Base-by-base conservation (phyloP, 2,888 invertebrate species). In the Odontomyia ornata region DNA sequence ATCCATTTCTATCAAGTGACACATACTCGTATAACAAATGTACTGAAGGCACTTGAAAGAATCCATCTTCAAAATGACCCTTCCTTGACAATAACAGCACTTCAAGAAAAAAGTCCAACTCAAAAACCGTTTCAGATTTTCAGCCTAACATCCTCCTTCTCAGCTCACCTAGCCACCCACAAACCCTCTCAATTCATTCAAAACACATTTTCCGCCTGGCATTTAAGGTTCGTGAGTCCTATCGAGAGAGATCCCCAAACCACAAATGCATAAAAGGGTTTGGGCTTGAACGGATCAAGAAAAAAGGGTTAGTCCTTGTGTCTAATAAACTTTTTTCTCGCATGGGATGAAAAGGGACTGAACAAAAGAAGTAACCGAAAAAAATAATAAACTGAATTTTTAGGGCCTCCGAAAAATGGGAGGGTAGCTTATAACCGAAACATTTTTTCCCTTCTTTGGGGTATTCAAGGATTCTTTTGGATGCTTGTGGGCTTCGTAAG, bases 281-380 rank as follows among this genome's bases (percentile, higher is more conserved):
- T 23, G 47, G 25, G 47, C 15, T 47, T 13, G 69, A 23, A 13
- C 27, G 28, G 46, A 15, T 46, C 23, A 36, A 72, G 21, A 76
- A 77, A 78, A 79, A 79, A 77, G 67, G 79, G 77, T 79, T 77
- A 62, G 75, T 77, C 77, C 71, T 21, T 60, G 77, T 65, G 77
- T 78, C 77, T 78, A 78, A 78, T 78, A 78, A 78, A 78, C 78
- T 75, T 77, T 77, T 60, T 73, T 36, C 9, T 9, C 9, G 25
- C 57, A 64, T 43, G 69, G 56, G 72, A 28, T 25, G 60, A 76
- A 78, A 75, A 76, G 69, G 72, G 60, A 57, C 73, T 57, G 27
- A 36, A 69, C 67, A 27, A 43, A 76, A 75, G 36, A 36, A 13
- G 36, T n/a, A 72, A 67, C 18, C 23, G 7, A 36, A 18, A 30